phyloP scores from a whole-genome alignment of 1,140 invertebrate species.

The Papilio dardanus region DNA sequence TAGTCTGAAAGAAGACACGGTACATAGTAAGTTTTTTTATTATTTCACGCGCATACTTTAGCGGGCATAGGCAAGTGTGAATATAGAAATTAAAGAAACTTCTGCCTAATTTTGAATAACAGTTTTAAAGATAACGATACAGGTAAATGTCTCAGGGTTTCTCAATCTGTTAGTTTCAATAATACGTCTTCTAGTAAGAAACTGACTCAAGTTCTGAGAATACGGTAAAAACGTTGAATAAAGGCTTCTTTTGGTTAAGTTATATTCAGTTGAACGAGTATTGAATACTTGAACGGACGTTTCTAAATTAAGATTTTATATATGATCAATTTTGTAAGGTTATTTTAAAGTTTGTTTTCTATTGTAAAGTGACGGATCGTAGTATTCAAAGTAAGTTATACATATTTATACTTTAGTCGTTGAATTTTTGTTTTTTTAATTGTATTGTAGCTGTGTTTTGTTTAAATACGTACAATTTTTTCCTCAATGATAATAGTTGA shows the following conservation, averaged over 20 bases:
- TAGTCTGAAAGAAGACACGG: too few species aligned
- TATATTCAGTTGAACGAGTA: background rate
- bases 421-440: background rate
- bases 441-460: background rate
- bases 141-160: background rate
- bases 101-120: too few species aligned
- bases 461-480: background rate
- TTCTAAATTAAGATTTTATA: background rate
- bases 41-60: too few species aligned
- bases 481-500: slow-evolving; percentile 4
- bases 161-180: background rate
- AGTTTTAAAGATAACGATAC: background rate
- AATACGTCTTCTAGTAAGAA: background rate
- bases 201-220: background rate
- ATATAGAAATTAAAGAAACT: too few species aligned
- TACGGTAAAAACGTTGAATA: background rate
- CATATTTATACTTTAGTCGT: background rate
- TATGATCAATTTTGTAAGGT: background rate
- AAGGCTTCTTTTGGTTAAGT: background rate
- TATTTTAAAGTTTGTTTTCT: background rate
- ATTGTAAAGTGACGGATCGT: background rate
- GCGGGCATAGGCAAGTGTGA: too few species aligned
- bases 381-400: background rate
- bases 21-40: too few species aligned
- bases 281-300: background rate